Base-by-base conservation (phyloP, 1,140 invertebrate genomes). In the Ceratosolen fusciceps region DNA sequence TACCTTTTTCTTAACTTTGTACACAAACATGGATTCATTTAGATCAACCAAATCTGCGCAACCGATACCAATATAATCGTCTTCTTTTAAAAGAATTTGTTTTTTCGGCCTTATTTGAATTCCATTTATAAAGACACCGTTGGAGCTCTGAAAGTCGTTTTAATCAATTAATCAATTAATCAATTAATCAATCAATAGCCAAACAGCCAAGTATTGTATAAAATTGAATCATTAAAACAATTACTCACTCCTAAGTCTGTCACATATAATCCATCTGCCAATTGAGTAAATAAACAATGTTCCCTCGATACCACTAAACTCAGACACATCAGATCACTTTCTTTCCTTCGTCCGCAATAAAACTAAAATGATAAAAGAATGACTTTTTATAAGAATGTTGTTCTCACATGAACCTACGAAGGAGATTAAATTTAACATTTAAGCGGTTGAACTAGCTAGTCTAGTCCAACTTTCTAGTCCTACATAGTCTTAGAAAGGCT, bases 301-400 rank as follows among this genome's bases (percentile, higher is more conserved):
- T 73, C 73, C 5, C 87, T 81, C 12, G 87, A 88, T 24, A 87
- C 84, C 14, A 73, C 21, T 39, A 83, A 9, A 68, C 83, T 83
- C 2, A 74, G 24, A 34, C 86, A 86, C 9, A 84, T 12, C 43
- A 87, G 82, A 37, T 83, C 24, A 72, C 83, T 86, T 0, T 82
- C 83, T 34, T 81, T 84, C 21, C 65, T 80, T 73, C 87, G 79
- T 12, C 87, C 87, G 72, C 84, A 87, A 16, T 79, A 77, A 43
- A 86, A 86, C 87, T 88, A 58, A 54, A 84, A n/a, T n/a, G n/a
- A n/a, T n/a, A n/a, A n/a, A 84, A 75, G 72, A 77, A 75, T 47
- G 29, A 39, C 39, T 7, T 62, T 67, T 34, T 52, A 62, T 29
- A 29, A n/a, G n/a, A n/a, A n/a, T n/a, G n/a, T n/a, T n/a, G n/a